A percentile compares a stretch with the other conserved stretches of the same genome.
phyloP scores from a whole-genome alignment of 2,888 invertebrate genomes.

The Ectobius pallidus region DNA sequence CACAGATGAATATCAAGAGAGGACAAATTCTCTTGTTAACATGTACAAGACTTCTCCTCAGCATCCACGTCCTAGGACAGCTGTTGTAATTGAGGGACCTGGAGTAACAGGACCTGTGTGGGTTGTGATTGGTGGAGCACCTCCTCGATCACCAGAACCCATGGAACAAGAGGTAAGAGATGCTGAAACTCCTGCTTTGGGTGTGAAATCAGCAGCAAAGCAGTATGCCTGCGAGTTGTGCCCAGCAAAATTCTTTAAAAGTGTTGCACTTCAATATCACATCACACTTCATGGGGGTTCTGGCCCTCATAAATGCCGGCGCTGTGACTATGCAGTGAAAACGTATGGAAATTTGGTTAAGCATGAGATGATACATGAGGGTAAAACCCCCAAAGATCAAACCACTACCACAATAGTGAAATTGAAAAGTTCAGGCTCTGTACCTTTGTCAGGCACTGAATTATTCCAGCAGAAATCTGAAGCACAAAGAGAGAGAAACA shows the following conservation, averaged over 20 bases:
- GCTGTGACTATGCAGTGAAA: conserved; percentile 73
- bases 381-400: neutral
- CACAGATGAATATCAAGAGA: conserved; percentile 54
- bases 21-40: conserved; percentile 70
- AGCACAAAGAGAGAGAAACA: conserved; percentile 50
- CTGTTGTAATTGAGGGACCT: conserved; percentile 56
- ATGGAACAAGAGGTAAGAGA: neutral
- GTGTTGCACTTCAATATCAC: conserved; percentile 72
- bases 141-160: neutral
- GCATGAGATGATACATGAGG: conserved; percentile 61
- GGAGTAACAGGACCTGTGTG: conserved; percentile 54
- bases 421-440: conserved; percentile 47
- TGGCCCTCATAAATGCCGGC: conserved; percentile 69
- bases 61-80: conserved; percentile 67
- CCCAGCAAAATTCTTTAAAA: conserved; percentile 75
- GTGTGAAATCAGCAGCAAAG: conserved; percentile 40
- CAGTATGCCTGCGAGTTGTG: conserved; percentile 65
- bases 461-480: conserved; percentile 68
- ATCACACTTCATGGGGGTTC: conserved; percentile 68
- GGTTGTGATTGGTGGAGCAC: conserved; percentile 54
- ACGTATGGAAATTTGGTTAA: conserved; percentile 70
- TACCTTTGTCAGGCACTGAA: conserved; percentile 70
- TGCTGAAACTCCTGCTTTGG: neutral
- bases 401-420: conserved; percentile 39
- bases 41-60: conserved; percentile 68